Evolutionary conservation across 37 sponge, comb jelly and placozoan genomes (phyloP), one percentile per base, ranked within the genome.

Genomic region (Oopsacas minuta): DNA sequence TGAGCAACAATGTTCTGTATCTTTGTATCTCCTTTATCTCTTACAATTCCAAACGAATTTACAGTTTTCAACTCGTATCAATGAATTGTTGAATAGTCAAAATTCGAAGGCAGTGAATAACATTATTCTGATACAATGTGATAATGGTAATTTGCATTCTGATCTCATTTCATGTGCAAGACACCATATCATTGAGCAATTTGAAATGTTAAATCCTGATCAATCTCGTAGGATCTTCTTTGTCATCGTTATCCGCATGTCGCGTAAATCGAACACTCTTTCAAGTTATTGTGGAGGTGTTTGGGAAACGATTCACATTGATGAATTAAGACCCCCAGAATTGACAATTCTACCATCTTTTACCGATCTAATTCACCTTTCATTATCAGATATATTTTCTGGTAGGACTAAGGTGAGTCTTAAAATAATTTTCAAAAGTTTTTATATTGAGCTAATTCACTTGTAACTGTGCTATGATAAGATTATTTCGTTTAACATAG

Each of bases 1-100:
- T 5, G 1, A 10, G 5, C 1, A 3, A 20, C 32, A 61, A 61
- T 12, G 5, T 61, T 3, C 22, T 34, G 75, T 61, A n/a, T 61
- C 75, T 32, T 7, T 61, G 20, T 12, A 61, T 20, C 32, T 61
- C 5, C 30, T 61, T 5, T 61, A 61, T 61, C 75, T 61, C 30
- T n/a, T 61, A n/a, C 75, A 61, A 61, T 61, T 61, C 28, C 75
- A 61, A 61, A 61, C 75, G 7, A 61, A n/a, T 61, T 34, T 32
- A 12, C 75, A 61, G 22, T 61, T 61, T n/a, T 25, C 30, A n/a
- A 25, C 75, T 25, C 20, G 7, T 25, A 61, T 61, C 28, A 12
- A 12, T 5, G 17, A 12, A n/a, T 25, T 61, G 28, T 25, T 61
- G 22, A 61, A 10, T 61, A 61, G 22, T 12, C 3, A 61, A 32